phyloP scores from a whole-genome alignment of 2,797 vertebrate species.

The Neostethus bicornis region DNA sequence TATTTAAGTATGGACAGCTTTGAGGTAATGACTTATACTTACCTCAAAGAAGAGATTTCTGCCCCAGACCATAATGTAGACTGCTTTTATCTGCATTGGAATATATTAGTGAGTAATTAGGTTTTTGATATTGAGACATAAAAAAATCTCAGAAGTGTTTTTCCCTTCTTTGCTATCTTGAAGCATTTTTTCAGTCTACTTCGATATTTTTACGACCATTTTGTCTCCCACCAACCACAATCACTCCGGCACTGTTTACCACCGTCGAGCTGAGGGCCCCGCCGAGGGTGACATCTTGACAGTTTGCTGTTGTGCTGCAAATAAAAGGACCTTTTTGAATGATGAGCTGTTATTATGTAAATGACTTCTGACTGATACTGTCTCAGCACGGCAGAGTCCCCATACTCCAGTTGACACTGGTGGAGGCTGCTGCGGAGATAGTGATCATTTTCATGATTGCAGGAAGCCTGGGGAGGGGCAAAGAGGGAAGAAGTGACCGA shows the following conservation, averaged over 20 bases:
- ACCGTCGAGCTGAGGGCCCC: conserved; percentile 83
- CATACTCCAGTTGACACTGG: conserved; percentile 13
- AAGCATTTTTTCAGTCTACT: conserved; percentile 27
- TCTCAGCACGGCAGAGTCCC: conserved; percentile 37
- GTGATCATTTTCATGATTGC: conserved; percentile 97
- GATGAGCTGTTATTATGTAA: conserved; percentile 99
- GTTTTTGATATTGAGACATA: conserved; percentile 30
- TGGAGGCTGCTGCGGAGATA: conserved; percentile 70
- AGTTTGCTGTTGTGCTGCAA: conserved; percentile 90
- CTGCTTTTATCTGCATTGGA: conserved; percentile 18
- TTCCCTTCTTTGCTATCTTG: conserved; percentile 6
- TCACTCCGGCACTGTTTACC: conserved; percentile 81
- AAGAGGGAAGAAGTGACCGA: conserved; percentile 79
- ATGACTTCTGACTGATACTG: conserved; percentile 87
- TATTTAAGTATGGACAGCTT: too few relatives aligned
- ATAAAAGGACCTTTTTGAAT: conserved; percentile 87
- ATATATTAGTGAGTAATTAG: conserved; percentile 27
- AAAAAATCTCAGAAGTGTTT: neutral
- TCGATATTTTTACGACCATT: conserved; percentile 5
- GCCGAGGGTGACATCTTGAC: conserved; percentile 90
- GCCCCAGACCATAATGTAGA: conserved; percentile 16
- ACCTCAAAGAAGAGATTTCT: conserved; percentile 27
- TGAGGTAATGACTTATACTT: conserved; percentile 15
- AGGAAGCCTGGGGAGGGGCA: conserved; percentile 81
- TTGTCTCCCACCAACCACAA: conserved; percentile 22